These are phyloP conservation scores for Drosophila erecta DNA, from an alignment of 1,140 invertebrate genomes.

Conservation along the genomic window DNA sequence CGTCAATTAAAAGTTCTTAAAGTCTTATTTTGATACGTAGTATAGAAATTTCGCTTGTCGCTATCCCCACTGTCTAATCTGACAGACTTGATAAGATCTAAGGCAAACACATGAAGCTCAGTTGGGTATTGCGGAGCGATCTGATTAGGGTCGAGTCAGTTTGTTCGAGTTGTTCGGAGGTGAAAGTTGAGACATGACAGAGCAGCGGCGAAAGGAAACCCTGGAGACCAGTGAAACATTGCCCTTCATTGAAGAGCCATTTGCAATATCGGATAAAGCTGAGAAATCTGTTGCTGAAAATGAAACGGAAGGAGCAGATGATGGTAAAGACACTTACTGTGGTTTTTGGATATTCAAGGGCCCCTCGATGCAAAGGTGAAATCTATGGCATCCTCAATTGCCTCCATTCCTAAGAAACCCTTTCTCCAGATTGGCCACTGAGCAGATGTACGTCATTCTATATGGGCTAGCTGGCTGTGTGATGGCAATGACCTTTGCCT, in stretches of 20 bases:
- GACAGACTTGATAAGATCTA: slow-evolving; percentile 20
- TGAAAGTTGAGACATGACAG: slow-evolving; percentile 2
- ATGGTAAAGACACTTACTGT: slow-evolving; percentile 86
- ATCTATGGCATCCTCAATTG: neutral
- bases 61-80: slow-evolving; percentile 38
- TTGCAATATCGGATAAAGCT: neutral
- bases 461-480: slow-evolving; percentile 90
- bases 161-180: neutral
- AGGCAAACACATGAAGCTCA: slow-evolving; percentile 1
- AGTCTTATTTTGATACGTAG: slow-evolving; percentile 1
- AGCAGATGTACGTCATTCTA: slow-evolving; percentile 89
- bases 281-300: neutral
- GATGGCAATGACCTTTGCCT: slow-evolving; percentile 89
- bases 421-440: slow-evolving; percentile 87
- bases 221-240: neutral
- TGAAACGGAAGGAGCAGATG: neutral
- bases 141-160: slow-evolving; percentile 10
- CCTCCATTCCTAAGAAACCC: neutral
- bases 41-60: slow-evolving; percentile 14
- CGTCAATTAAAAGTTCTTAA: slow-evolving; percentile 27
- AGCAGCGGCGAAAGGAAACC: neutral
- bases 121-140: slow-evolving; percentile 1
- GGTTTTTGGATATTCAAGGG: slow-evolving; percentile 87
- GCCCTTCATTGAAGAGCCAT: slow-evolving; percentile 14
- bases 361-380: slow-evolving; percentile 85